Evolutionary conservation across 2,888 invertebrate species (phyloP), one percentile per base, ranked within the genome.

Genomic region (Phragmatobia fuliginosa): DNA sequence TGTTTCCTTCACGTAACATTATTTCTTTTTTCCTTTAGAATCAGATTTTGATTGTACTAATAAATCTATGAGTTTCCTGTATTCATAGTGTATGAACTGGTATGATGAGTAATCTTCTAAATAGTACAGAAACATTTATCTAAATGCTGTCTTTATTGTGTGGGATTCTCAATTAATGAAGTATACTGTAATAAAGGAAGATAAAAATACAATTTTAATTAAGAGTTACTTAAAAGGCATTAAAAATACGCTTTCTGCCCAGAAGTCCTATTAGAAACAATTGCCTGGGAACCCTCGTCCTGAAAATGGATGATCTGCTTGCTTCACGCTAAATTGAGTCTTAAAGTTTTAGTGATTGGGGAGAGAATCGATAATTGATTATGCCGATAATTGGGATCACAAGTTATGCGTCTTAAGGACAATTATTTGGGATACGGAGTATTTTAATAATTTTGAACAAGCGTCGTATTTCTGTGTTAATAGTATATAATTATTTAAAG

Each of bases 191-290:
- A 61, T 49, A 21, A 38, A n/a, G 28, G 7, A 31, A 67, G 38
- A 58, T 71, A 80, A 80, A 78, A 76, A 71, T 71, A 73, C 70
- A 71, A 71, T 76, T 79, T 78, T 74, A 78, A 79, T 78, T 71
- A 68, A 66, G 67, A 71, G 62, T 80, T 61, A 70, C 45, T 70
- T 70, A 64, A 49, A 72, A 71, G 41, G 56, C 71, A 75, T 76
- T 76, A 74, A 79, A 78, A 79, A 80, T 66, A 76, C 78, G 76
- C 77, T 78, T 83, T 73, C 74, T 76, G 49, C 74, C 75, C 76
- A 69, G 75, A 78, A 79, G 77, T 79, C 70, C 78, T 72, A 80
- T 85, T 84, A 82, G 81, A 85, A 85, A 82, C 85, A 85, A 85
- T 85, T 74, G 75, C 79, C 52, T 63, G 72, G 72, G 73, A 77